Evolutionary conservation across 2,888 invertebrate species (phyloP).

Genomic region (Melikaiella ostensackeni): DNA sequence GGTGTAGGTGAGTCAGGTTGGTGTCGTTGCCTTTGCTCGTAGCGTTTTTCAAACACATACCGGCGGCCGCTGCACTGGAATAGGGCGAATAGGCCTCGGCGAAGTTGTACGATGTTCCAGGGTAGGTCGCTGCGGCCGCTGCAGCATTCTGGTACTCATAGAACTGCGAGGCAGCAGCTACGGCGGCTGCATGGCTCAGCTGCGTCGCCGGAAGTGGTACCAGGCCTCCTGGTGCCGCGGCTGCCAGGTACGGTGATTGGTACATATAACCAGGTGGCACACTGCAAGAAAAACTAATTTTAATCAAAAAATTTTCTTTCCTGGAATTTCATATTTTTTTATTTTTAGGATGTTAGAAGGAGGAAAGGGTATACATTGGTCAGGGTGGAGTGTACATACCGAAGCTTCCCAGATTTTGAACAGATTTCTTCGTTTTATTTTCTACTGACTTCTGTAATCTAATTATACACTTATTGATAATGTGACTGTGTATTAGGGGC

Average conservation of each 20-base stretch:
- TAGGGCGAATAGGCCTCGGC: constrained; percentile 85
- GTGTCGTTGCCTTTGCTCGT: constrained; percentile 66
- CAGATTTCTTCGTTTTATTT: constrained; percentile 19
- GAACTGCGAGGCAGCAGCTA: constrained; percentile 89
- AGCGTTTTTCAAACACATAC: constrained; percentile 77
- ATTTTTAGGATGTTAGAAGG: not conserved
- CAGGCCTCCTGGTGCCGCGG: constrained; percentile 83
- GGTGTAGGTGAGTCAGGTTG: constrained; percentile 63
- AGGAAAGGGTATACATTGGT: not conserved
- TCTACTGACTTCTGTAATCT: not conserved
- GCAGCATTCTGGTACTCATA: constrained; percentile 89
- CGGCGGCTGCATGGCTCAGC: constrained; percentile 86
- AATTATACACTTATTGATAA: not conserved
- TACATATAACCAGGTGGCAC: constrained; percentile 89
- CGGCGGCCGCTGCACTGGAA: constrained; percentile 83
- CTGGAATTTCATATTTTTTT: not conserved
- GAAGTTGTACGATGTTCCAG: constrained; percentile 86
- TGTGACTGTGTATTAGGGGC: not conserved
- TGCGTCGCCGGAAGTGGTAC: constrained; percentile 82
- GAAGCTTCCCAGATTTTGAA: constrained; percentile 27
- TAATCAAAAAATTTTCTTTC: not conserved
- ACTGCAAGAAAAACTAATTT: constrained; percentile 76
- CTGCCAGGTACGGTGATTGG: constrained; percentile 84
- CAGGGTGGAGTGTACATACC: constrained; percentile 21
- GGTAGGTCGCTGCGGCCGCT: constrained; percentile 84